phyloP scores from a whole-genome alignment of 2,797 vertebrate species.

The Alcedo quadribrachys region DNA sequence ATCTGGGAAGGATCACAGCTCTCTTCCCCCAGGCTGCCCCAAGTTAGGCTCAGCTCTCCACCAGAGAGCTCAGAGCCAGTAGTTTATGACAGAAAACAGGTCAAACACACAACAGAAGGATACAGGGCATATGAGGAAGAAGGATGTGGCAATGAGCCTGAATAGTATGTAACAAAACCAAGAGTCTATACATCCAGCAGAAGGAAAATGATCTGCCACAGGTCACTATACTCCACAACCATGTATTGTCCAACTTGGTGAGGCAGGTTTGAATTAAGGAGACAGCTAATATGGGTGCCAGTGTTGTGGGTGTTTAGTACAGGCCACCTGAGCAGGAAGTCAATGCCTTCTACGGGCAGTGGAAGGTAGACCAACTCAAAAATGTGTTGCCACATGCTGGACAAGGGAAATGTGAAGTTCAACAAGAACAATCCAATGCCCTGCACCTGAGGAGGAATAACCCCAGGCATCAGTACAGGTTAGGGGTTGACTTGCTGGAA shows the following conservation, averaged over 20 bases:
- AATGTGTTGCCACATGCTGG: not conserved
- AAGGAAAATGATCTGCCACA: not conserved
- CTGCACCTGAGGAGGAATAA: not conserved
- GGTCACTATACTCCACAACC: not conserved
- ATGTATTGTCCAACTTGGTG: not conserved
- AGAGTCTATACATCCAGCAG: not conserved
- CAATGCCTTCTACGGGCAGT: not conserved
- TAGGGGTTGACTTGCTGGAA: not conserved
- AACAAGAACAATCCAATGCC: not conserved
- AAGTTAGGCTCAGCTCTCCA: not conserved
- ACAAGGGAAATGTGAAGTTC: not conserved
- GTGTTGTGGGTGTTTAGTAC: not conserved
- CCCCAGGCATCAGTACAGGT: not conserved
- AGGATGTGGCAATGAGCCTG: not conserved
- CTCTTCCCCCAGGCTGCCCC: not conserved
- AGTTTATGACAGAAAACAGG: not conserved
- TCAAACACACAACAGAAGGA: not conserved
- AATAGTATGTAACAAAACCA: not conserved
- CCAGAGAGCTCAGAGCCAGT: not conserved
- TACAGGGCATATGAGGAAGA: not conserved
- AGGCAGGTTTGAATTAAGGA: not conserved
- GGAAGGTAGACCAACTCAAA: not conserved
- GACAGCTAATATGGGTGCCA: not conserved
- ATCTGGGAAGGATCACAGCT: not conserved
- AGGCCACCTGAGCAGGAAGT: not conserved